Base-by-base conservation (phyloP, 1,140 invertebrate species). In the Onthophagus taurus region DNA sequence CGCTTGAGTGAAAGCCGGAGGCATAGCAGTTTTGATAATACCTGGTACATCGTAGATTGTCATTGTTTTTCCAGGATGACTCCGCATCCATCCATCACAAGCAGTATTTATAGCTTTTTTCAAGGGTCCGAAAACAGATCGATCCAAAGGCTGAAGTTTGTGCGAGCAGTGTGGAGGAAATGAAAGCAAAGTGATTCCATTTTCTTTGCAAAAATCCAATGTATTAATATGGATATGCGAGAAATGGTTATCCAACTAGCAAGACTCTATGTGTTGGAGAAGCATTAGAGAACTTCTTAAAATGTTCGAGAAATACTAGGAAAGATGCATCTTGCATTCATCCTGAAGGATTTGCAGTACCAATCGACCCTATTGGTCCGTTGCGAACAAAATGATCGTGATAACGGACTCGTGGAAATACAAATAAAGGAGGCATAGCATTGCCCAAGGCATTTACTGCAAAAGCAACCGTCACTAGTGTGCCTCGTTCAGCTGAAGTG, bases 41-140 rank as follows among this genome's bases (percentile, higher is more conserved):
- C 42, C 50, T 31, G 63, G 63, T 33, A 71, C 61, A 44, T 71
- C 65, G 51, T 68, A 71, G 16, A 71, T 68, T 8, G 61, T 59
- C 50, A 74, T 65, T 12, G 60, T 47, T 57, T 64, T 67, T 17
- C 66, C 65, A 26, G 64, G 61, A 41, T 72, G 54, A 45, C 42
- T 64, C 47, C 49, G 33, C 58, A 71, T 55, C 66, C 67, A 74
- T 24, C 30, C 55, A 50, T 65, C 58, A 26, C 16, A 16, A 35
- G 33, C 17, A 2, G 16, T 19, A 19, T 35, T 2, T 9, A 2
- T 18, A 35, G n/a, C 17, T n/a, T 16, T 3, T n/a, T n/a, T n/a
- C n/a, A n/a, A n/a, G n/a, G n/a, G n/a, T n/a, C n/a, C n/a, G n/a
- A n/a, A n/a, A n/a, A n/a, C n/a, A n/a, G n/a, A n/a, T n/a, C n/a